Base-by-base conservation (phyloP, 2,113 vertebrate species). In the Semicossyphus pulcher region DNA sequence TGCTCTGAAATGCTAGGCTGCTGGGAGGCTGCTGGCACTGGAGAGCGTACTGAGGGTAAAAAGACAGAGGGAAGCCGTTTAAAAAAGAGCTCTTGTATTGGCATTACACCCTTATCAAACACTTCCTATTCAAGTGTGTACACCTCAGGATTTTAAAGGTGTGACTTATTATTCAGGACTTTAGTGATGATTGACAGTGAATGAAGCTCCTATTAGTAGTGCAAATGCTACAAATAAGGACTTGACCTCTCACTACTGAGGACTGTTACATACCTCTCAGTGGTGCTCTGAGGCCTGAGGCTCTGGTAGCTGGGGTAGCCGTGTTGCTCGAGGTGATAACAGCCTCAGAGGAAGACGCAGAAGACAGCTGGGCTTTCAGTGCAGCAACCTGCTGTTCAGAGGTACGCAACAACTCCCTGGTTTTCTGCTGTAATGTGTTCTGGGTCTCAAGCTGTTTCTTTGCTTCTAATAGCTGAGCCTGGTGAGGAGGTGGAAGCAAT, bases 391-490 rank as follows among this genome's bases (percentile, higher is more conserved):
- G 96, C 76, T 96, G 96, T 29, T 99, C 96, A 77, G 97, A 92
- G 10, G 94, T 94, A 77, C 95, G 96, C 65, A 99, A 67, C 25
- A 99, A 89, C 52, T 99, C 97, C 88, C 95, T 97, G n/a, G 97
- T 98, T 81, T 92, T 97, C 82, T 88, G 66, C 78, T 97, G 96
- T 79, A 97, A 91, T 34, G 83, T 93, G 66, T 87, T 94, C 87
- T 98, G 96, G 0, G 94, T 94, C 84, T 97, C 95, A 5, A 97
- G 91, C 70, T 98, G 96, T 85, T 96, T 97, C 88, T 97, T 97
- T 4, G 95, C 92, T 83, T 98, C 97, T 76, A 98, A 75, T 51
- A 99, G 86, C 78, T 97, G 95, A 85, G 96, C 92, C 97, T 99
- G 61, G 1, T 28, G 52, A 73, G 12, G 51, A 25, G 41, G 4